Evolutionary conservation across 2,113 vertebrate species (phyloP).

Genomic region (Malurus cyaneus): DNA sequence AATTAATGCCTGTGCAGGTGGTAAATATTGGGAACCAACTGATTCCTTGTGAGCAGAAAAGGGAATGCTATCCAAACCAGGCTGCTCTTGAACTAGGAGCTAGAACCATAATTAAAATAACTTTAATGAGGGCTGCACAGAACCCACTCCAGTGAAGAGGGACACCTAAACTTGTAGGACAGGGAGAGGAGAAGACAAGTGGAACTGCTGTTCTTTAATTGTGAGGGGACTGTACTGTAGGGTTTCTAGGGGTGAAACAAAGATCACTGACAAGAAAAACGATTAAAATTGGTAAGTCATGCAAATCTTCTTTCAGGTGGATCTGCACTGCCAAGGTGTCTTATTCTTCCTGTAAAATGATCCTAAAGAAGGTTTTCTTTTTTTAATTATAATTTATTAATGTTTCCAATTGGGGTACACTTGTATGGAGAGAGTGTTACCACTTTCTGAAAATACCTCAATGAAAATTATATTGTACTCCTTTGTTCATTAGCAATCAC

Average conservation of each 20-base stretch:
- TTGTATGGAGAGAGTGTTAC: neutral
- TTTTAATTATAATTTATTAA: neutral
- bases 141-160: neutral
- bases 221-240: neutral
- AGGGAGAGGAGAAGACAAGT: neutral
- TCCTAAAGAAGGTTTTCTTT: neutral
- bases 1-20: neutral
- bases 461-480: neutral
- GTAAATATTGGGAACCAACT: neutral
- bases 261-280: neutral
- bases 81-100: neutral
- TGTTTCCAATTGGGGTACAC: neutral
- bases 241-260: neutral
- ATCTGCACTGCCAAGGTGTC: neutral
- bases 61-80: neutral
- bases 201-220: neutral
- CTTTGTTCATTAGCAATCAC: neutral
- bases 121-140: neutral
- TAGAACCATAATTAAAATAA: neutral
- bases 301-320: neutral
- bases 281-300: neutral
- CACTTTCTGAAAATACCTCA: neutral
- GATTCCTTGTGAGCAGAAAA: neutral
- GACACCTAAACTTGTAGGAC: neutral
- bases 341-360: neutral